Percentiles rank a stretch among this genome's conserved stretches.
phyloP scores from a whole-genome alignment of 2,797 vertebrate genomes.

The Saxicola maurus region DNA sequence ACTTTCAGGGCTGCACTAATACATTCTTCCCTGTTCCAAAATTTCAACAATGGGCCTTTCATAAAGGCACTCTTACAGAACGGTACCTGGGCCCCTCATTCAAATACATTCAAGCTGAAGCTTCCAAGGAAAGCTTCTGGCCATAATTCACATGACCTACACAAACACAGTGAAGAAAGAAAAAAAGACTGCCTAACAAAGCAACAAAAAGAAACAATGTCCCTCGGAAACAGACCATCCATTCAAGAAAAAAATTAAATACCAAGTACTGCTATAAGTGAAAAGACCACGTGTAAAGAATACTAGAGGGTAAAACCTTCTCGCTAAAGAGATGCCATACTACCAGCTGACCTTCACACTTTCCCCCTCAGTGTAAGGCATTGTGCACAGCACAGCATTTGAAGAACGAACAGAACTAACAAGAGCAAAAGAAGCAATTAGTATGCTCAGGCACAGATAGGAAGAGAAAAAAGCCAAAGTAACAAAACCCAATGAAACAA shows the following conservation, averaged over 20 bases:
- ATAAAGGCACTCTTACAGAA: background rate
- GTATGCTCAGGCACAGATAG: slow-evolving; percentile 16
- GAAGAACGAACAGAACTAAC: slow-evolving; percentile 29
- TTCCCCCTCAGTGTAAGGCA: background rate
- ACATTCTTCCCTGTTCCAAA: background rate
- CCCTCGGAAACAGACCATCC: background rate
- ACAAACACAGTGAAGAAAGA: background rate
- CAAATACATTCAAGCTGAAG: background rate
- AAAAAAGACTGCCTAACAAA: background rate
- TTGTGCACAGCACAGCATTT: background rate
- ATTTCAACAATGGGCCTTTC: slow-evolving; percentile 1
- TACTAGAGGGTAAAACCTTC: slow-evolving; percentile 30
- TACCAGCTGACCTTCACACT: slow-evolving; percentile 24
- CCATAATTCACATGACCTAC: slow-evolving; percentile 11
- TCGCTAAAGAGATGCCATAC: background rate
- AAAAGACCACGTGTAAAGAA: slow-evolving; percentile 28
- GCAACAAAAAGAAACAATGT: slow-evolving; percentile 11
- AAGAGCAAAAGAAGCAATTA: slow-evolving; percentile 42
- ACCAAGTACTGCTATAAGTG: background rate
- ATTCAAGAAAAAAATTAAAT: slow-evolving; percentile 32
- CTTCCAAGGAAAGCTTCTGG: slow-evolving; percentile 13
- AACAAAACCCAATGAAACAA: background rate
- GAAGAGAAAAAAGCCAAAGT: background rate
- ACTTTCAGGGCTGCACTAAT: background rate
- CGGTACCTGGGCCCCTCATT: background rate